phyloP scores from a whole-genome alignment of 2,113 vertebrate genomes.

The Panurus biarmicus region DNA sequence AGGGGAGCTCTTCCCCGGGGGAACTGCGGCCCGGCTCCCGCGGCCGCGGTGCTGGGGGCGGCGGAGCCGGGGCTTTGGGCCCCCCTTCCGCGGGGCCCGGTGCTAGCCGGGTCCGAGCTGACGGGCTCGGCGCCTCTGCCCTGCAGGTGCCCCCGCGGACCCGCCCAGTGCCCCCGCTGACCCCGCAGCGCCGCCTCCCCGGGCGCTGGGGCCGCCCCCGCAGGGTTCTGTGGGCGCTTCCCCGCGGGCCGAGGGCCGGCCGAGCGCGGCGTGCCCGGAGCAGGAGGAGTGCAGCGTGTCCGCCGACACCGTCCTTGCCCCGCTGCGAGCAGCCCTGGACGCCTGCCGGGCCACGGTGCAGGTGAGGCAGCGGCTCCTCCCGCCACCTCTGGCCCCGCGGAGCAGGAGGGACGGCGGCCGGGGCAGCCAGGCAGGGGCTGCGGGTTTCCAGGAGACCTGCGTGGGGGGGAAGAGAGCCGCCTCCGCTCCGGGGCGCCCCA shows the following conservation, averaged over 20 bases:
- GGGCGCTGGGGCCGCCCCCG: conserved; percentile 59
- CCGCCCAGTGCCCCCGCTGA: background rate
- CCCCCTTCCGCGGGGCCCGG: background rate
- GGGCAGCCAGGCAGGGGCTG: background rate
- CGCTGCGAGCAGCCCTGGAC: conserved; percentile 70
- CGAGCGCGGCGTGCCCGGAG: background rate
- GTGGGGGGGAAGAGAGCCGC: background rate
- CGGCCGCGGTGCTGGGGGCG: background rate
- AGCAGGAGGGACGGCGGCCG: background rate
- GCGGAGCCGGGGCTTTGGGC: background rate
- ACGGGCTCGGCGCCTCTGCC: background rate
- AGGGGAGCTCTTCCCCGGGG: no score
- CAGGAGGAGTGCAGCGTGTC: background rate
- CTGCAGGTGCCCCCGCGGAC: background rate
- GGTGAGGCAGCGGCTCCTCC: conserved; percentile 57
- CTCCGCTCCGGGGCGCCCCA: no score
- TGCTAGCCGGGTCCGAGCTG: background rate
- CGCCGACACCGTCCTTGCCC: conserved; percentile 65
- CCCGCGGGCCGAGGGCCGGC: background rate
- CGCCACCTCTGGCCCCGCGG: background rate
- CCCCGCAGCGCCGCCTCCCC: conserved; percentile 16
- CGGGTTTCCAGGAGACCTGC: no score
- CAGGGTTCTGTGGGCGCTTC: background rate
- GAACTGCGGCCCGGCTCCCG: background rate
- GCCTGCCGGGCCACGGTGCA: conserved; percentile 71